A percentile compares a stretch with the other conserved stretches of the same genome.
phyloP scores from a whole-genome alignment of 2,113 vertebrate genomes.

The Fregata magnificens region DNA sequence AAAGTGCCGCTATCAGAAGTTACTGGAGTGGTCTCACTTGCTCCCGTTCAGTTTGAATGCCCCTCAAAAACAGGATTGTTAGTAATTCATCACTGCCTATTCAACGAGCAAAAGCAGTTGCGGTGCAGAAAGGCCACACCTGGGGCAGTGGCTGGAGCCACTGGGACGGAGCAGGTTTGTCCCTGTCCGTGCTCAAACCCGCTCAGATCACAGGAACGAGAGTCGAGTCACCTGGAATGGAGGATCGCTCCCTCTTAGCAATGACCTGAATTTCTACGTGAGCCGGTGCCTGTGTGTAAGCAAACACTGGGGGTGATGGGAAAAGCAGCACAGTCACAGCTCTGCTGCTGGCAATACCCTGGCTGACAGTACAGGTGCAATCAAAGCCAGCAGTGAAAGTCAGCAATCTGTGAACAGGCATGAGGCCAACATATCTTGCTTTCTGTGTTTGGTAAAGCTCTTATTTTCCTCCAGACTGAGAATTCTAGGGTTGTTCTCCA shows the following conservation, averaged over 20 bases:
- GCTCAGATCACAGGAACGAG: accelerated
- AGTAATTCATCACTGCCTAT: background rate
- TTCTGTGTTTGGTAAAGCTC: background rate
- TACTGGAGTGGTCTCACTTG: background rate
- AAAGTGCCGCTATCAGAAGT: background rate
- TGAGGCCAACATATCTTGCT: background rate
- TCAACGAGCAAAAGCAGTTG: background rate
- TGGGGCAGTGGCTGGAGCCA: background rate
- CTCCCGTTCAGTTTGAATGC: background rate
- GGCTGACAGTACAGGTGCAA: background rate
- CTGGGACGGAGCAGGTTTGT: background rate
- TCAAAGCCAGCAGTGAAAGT: background rate
- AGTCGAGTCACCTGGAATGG: background rate
- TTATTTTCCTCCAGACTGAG: background rate
- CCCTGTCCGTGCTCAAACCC: background rate
- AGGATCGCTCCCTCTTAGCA: background rate
- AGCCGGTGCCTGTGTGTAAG: background rate
- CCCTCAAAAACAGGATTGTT: background rate
- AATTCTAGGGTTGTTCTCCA: background rate
- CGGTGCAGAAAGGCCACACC: no score
- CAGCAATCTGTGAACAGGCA: background rate
- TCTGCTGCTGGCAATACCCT: background rate
- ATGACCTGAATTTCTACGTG: background rate
- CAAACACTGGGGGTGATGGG: background rate
- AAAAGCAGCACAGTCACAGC: background rate